Percentiles rank a stretch among this genome's conserved stretches.
Conservation (phyloP, 1,140 invertebrate genomes). For the Triops cancriformis region DNA sequence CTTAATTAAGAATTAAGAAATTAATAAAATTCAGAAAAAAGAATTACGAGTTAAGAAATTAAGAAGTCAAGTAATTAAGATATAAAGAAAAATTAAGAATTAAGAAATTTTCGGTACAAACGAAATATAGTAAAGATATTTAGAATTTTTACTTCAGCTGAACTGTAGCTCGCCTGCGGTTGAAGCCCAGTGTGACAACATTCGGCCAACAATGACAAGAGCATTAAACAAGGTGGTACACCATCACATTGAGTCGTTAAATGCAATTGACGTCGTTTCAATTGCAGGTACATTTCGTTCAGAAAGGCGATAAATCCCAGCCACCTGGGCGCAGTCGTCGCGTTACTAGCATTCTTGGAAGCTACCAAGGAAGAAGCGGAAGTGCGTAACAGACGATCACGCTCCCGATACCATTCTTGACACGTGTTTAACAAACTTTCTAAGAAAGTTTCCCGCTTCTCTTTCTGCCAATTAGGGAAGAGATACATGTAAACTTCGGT, state of each 20-base stretch:
- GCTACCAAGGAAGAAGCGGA: conserved; percentile 34
- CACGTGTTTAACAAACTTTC: conserved; percentile 79
- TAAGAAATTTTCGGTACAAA: not conserved
- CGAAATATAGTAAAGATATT: too few species aligned
- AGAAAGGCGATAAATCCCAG: conserved; percentile 79
- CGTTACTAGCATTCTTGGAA: conserved; percentile 34
- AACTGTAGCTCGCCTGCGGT: conserved; percentile 60
- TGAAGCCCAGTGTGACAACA: conserved; percentile 74
- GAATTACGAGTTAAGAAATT: not conserved
- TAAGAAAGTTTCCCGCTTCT: conserved; percentile 74
- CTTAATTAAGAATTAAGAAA: conserved; percentile 30
- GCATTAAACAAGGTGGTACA: conserved; percentile 57
- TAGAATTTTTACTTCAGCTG: conserved; percentile 66
- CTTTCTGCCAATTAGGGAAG: conserved; percentile 49
- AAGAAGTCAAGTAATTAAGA: too few species aligned
- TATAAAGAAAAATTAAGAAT: not conserved
- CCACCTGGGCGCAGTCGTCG: conserved; percentile 48
- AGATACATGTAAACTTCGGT: not conserved
- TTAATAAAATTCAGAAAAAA: too few species aligned
- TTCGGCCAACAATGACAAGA: conserved; percentile 69
- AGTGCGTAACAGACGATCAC: conserved; percentile 44
- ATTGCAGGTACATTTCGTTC: conserved; percentile 75
- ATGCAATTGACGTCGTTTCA: conserved; percentile 64
- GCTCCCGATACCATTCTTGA: conserved; percentile 80
- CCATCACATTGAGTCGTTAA: conserved; percentile 52